Evolutionary conservation across 2,797 vertebrate genomes (phyloP), one percentile per base, ranked within the genome.

Genomic region (Lithobates sylvaticus): DNA sequence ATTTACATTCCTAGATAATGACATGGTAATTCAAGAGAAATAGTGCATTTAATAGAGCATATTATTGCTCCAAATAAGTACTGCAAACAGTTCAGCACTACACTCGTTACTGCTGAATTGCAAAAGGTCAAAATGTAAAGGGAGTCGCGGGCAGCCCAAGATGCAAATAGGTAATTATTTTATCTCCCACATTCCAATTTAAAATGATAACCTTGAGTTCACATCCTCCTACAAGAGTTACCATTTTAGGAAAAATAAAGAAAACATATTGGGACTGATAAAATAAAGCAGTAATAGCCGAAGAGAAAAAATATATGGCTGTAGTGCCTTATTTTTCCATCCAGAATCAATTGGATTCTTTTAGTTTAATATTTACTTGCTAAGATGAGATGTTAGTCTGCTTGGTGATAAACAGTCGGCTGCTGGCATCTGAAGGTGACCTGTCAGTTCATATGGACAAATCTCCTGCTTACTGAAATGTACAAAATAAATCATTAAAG

Each of bases 401-500:
- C 97, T 97, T 98, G 96, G 97, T 99, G 98, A 99, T 99, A 98
- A 99, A 99, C 97, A 98, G 98, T 96, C 97, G 96, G 96, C 97
- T 97, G 95, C 96, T 98, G 97, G 97, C 97, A 96, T 98, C 97
- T 99, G 98, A 99, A 99, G 98, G 98, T 99, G 98, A 99, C 98
- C 98, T 99, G 98, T 99, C 98, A 99, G 96, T 96, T 97, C 96
- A 95, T 98, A 97, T 98, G 97, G 98, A 99, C 98, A 99, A 99
- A 99, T 99, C 98, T 99, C 96, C 98, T 97, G 98, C 98, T 99
- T 96, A 96, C 97, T 97, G 97, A 99, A 99, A 98, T 97, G 97
- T 99, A 98, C 97, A 99, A 99, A 99, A 99, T 99, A 99, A 99
- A 99, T 99, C 98, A 99, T 99, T 98, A 99, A 98, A 97, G 96